phyloP scores from a whole-genome alignment of 1,140 invertebrate genomes.

The Microplitis mediator region DNA sequence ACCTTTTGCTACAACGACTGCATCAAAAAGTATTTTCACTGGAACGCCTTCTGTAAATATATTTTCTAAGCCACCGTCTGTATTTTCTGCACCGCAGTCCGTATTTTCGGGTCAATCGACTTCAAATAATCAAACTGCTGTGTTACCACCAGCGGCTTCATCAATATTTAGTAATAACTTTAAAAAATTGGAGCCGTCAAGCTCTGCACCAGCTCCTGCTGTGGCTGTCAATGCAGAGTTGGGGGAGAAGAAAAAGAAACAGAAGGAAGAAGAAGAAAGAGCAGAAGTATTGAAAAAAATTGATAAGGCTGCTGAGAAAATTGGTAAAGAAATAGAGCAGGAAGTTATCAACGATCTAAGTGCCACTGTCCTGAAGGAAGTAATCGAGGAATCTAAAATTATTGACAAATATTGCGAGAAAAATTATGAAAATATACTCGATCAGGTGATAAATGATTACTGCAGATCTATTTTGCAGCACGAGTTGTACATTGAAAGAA shows the following conservation, averaged over 20 bases:
- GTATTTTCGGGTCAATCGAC: not conserved
- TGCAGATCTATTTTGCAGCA: slow-evolving; percentile 37
- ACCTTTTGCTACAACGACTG: too few species aligned
- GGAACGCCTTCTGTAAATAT: too few species aligned
- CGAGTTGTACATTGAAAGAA: slow-evolving; percentile 42
- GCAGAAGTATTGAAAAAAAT: slow-evolving; percentile 37
- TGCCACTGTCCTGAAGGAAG: slow-evolving; percentile 51
- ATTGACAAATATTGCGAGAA: slow-evolving; percentile 37
- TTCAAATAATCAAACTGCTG: not conserved
- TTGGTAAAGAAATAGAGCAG: slow-evolving; percentile 47
- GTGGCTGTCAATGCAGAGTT: slow-evolving; percentile 27
- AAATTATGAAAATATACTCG: slow-evolving; percentile 48
- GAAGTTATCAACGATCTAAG: slow-evolving; percentile 57
- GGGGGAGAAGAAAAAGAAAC: slow-evolving; percentile 40
- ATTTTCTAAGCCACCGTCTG: not conserved
- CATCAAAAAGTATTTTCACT: too few species aligned
- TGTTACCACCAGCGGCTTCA: not conserved
- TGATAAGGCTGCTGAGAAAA: slow-evolving; percentile 43
- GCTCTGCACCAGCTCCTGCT: not conserved
- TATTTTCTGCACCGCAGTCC: not conserved
- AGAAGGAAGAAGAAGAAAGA: slow-evolving; percentile 46
- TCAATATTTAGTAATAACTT: slow-evolving; percentile 3
- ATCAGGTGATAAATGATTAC: slow-evolving; percentile 42
- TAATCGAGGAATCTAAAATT: slow-evolving; percentile 41
- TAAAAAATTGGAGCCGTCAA: not conserved